phyloP scores from a whole-genome alignment of 2,797 vertebrate genomes.

The Salarias fasciatus region DNA sequence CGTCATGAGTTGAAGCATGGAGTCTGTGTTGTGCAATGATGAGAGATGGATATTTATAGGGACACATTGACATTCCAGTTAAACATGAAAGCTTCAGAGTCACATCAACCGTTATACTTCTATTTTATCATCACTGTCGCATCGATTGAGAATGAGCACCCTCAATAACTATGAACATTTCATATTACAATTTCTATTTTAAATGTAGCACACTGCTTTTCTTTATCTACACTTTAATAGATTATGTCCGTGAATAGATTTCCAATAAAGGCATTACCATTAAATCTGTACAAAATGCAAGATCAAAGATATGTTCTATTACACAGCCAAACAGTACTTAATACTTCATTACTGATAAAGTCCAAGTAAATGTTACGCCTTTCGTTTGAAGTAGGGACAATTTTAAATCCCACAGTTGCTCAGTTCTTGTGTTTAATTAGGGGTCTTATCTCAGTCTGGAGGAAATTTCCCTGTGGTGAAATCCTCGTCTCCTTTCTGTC shows the following conservation, averaged over 20 bases:
- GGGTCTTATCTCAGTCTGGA: neutral
- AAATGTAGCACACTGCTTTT: too few species aligned
- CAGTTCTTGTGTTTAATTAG: neutral
- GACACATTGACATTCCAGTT: constrained; percentile 12
- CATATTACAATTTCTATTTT: neutral
- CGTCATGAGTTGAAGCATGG: constrained; percentile 15
- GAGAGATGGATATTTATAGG: constrained; percentile 11
- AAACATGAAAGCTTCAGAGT: constrained; percentile 14
- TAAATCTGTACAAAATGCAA: too few species aligned
- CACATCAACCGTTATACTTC: neutral
- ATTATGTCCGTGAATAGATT: too few species aligned
- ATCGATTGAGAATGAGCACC: too few species aligned
- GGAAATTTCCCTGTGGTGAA: neutral
- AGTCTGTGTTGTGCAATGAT: neutral
- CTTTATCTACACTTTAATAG: too few species aligned
- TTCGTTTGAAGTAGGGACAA: constrained; percentile 10
- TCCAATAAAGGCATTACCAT: too few species aligned
- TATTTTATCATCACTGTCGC: constrained; percentile 23
- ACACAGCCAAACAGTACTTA: constrained; percentile 4
- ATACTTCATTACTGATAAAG: constrained; percentile 16
- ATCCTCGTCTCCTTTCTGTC: neutral
- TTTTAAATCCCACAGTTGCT: constrained; percentile 18
- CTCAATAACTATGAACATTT: constrained; percentile 13
- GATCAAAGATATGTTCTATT: neutral
- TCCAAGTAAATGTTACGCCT: constrained; percentile 11